Percentiles rank a stretch among this genome's conserved stretches.
Conservation (phyloP, 2,113 vertebrate species). For the Osmerus mordax region DNA sequence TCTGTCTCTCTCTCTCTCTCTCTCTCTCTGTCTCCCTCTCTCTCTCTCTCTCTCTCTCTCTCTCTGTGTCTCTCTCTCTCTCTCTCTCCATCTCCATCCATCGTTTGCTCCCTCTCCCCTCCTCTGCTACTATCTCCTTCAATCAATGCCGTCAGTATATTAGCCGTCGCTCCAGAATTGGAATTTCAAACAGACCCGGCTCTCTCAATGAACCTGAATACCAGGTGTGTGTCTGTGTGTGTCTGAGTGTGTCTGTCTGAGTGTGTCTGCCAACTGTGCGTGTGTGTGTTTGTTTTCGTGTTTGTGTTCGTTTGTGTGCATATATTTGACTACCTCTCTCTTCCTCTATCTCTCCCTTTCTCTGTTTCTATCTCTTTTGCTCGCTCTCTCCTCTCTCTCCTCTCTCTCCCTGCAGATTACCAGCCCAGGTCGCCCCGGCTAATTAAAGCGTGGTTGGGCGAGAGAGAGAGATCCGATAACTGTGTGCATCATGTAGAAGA, state of each 20-base stretch:
- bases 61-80: neutral
- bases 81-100: neutral
- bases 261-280: too few relatives aligned
- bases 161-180: conserved; percentile 50
- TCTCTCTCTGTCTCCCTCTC: neutral
- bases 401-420: conserved; percentile 39
- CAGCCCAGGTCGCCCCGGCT: conserved; percentile 67
- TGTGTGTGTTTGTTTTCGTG: neutral
- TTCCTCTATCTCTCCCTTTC: neutral
- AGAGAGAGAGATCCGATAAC: conserved; percentile 66
- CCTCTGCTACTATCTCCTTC: conserved; percentile 12
- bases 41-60: neutral
- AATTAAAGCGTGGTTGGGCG: conserved; percentile 70
- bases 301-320: neutral
- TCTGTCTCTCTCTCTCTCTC: neutral
- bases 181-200: conserved; percentile 53
- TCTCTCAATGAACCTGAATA: conserved; percentile 32
- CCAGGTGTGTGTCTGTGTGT: conserved; percentile 2
- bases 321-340: neutral
- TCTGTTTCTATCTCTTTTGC: neutral
- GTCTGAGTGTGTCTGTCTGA: neutral
- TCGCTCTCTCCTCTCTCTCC: neutral
- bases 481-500: conserved; percentile 71
- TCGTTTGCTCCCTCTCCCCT: conserved; percentile 5
- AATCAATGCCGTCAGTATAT: conserved; percentile 66